Base-by-base conservation (phyloP, 2,797 vertebrate genomes). In the Takifugu ocellatus region DNA sequence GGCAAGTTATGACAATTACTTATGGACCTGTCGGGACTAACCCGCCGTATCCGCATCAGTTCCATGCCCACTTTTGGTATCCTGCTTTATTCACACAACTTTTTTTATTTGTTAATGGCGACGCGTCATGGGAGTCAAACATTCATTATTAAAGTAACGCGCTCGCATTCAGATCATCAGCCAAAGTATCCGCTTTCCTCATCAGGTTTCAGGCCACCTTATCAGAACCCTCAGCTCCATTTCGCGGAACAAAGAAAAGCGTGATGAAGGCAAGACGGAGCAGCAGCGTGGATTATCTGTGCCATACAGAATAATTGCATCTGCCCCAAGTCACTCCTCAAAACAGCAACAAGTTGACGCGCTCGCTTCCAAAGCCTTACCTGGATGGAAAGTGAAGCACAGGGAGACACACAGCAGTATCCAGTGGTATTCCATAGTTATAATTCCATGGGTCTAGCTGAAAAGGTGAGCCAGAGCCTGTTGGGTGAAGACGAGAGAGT, bases 371-470 rank as follows among this genome's bases (percentile, higher is more conserved):
- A 59, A 39, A 53, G 58, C 52, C 88, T 84, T 88, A 93, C 92
- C 92, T 91, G 90, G 77, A 66, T 78, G 83, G 74, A 91, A 74
- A 72, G 84, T 79, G 36, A 88, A 72, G 67, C 90, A 88, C 58
- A 92, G 70, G 80, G 85, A 79, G 56, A 88, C 86, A 83, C 75
- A 79, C 71, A 91, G 81, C 77, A 91, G 86, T 75, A 90, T 84
- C 86, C 88, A 91, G 85, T 78, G 83, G 75, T 90, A 91, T 87
- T 90, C 91, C 92, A 93, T 93, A 70, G 79, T 92, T 79, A 90
- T 79, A 82, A 87, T 88, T 91, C 92, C 92, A 93, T 93, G 87
- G 84, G 88, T 88, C 68, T 78, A 59, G 78, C 67, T 59, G 80
- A 57, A 61, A 55, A 78, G 78, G 76, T 86, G 79, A 84, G 83